Evolutionary conservation across 2,797 vertebrate genomes (phyloP).

Genomic region (Xenops minutus): DNA sequence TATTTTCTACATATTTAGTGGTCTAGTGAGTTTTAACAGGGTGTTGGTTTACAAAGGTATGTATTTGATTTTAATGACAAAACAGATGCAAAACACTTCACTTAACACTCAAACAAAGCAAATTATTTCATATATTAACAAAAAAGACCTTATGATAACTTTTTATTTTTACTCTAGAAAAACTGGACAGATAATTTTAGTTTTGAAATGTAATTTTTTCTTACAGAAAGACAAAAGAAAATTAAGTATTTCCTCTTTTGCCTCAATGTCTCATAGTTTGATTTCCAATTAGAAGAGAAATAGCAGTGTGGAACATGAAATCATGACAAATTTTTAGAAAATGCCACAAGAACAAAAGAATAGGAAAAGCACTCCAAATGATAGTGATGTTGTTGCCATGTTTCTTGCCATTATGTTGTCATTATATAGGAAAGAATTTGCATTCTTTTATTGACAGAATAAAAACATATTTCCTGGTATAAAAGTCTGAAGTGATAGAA

Average conservation of each 20-base stretch:
- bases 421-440: neutral
- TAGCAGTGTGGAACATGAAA: neutral
- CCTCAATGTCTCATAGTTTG: neutral
- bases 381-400: neutral
- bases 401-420: neutral
- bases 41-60: neutral
- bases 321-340: neutral
- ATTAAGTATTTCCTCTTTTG: neutral
- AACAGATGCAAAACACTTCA: neutral
- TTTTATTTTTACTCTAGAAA: neutral
- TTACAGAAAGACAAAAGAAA: neutral
- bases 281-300: neutral
- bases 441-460: neutral
- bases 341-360: neutral
- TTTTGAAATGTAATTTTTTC: neutral
- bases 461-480: neutral
- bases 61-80: neutral
- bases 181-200: neutral
- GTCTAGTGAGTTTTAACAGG: neutral
- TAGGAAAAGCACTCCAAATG: neutral
- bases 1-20: neutral
- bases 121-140: neutral
- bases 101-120: neutral
- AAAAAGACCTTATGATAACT: neutral
- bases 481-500: neutral